These are phyloP conservation scores for Alfaro cultratus DNA, from an alignment of 2,797 vertebrate species.

Conservation along the genomic window DNA sequence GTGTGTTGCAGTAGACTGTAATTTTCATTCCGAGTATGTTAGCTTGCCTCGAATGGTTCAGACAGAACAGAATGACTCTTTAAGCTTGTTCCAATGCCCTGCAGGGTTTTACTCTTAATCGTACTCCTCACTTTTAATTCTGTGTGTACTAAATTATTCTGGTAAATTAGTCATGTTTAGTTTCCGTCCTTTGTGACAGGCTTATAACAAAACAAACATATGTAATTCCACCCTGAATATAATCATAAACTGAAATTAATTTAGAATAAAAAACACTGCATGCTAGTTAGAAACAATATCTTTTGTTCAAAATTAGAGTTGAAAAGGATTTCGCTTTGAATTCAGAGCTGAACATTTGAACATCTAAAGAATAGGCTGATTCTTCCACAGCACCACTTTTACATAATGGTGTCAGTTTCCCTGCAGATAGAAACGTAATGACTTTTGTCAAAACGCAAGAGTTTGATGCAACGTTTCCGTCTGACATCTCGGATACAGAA, in stretches of 20 bases:
- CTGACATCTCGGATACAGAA: constrained; percentile 36
- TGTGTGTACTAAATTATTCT: constrained; percentile 9
- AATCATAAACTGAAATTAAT: background rate
- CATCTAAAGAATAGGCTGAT: background rate
- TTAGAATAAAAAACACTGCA: background rate
- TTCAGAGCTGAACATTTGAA: background rate
- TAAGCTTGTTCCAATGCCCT: constrained; percentile 8
- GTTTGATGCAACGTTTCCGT: constrained; percentile 49
- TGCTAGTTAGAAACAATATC: background rate
- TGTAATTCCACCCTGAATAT: background rate
- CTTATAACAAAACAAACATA: background rate
- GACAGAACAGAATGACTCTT: constrained; percentile 1
- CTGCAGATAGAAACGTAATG: constrained; percentile 16
- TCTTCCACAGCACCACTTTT: background rate
- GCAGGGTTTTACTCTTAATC: constrained; percentile 24
- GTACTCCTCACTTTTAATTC: constrained; percentile 8
- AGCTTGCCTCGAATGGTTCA: constrained; percentile 15
- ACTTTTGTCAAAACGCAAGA: constrained; percentile 31
- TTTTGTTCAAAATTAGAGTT: background rate
- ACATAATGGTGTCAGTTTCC: constrained; percentile 12
- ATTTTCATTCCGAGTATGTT: constrained; percentile 5
- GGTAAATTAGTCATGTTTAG: constrained; percentile 2
- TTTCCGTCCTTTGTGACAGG: background rate
- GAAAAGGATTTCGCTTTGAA: background rate
- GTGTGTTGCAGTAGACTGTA: background rate